These are phyloP conservation scores for Corticium candelabrum DNA, from an alignment of 37 sponge, comb jelly and placozoan species.

Conservation along the genomic window DNA sequence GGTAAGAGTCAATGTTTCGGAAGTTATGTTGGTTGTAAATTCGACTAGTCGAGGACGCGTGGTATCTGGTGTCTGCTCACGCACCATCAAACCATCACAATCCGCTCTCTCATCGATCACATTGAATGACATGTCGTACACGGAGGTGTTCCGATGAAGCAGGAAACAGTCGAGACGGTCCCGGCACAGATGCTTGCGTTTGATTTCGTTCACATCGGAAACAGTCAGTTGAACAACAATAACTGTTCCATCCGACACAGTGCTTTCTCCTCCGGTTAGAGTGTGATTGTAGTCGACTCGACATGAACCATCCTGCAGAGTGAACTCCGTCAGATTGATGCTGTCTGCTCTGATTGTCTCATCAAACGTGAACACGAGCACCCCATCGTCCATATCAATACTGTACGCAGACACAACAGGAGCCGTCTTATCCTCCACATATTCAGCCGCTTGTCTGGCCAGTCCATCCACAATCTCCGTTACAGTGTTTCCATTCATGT, in stretches of 20 bases:
- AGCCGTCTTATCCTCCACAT: slow-evolving; percentile 40
- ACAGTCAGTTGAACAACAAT: slow-evolving; percentile 32
- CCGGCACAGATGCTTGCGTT: slow-evolving; percentile 56
- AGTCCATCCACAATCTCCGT: neutral
- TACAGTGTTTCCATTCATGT: slow-evolving; percentile 2
- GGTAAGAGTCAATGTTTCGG: slow-evolving; percentile 50
- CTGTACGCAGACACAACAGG: slow-evolving; percentile 47
- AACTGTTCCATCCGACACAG: slow-evolving; percentile 46
- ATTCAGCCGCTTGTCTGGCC: slow-evolving; percentile 23
- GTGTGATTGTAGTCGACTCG: slow-evolving; percentile 17
- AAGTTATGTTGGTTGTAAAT: slow-evolving; percentile 60
- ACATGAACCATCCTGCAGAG: slow-evolving; percentile 47
- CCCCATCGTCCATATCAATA: slow-evolving; percentile 65
- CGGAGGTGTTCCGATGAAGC: slow-evolving; percentile 27
- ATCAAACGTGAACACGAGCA: slow-evolving; percentile 61
- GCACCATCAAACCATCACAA: slow-evolving; percentile 31
- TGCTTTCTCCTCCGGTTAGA: slow-evolving; percentile 22
- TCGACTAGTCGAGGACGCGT: slow-evolving; percentile 53
- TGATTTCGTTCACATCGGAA: slow-evolving; percentile 65
- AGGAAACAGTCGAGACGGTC: slow-evolving; percentile 49
- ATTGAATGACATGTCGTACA: slow-evolving; percentile 64
- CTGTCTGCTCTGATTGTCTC: slow-evolving; percentile 69
- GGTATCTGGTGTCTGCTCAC: slow-evolving; percentile 33
- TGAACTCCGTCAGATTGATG: slow-evolving; percentile 21
- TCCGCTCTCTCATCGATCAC: slow-evolving; percentile 30